Evolutionary conservation across 2,113 vertebrate genomes (phyloP), one percentile per base, ranked within the genome.

Genomic region (Candoia aspera): DNA sequence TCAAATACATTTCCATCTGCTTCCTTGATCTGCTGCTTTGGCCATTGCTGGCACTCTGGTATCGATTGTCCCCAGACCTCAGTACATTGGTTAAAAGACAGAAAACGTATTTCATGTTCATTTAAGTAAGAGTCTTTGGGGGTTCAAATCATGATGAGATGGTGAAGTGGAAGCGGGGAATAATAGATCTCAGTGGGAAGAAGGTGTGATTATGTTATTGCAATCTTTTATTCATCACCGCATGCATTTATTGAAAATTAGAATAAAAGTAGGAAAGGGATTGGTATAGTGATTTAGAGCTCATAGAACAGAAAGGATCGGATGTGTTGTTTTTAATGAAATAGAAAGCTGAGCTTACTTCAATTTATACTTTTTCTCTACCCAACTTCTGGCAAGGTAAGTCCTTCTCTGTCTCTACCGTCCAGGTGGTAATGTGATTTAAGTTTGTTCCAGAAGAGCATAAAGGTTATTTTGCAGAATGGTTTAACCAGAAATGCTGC

Each of bases 151-250:
- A 90, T 2, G 1, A 89, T 91, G 37, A 93, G 73, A 46, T 1
- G 55, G 24, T 86, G 23, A 2, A 91, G 3, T 33, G 92, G 24
- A 94, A 94, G 96, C 8, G 0, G n/a, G 60, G 93, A 90, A 4
- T 86, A 90, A 84, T 84, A 91, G 4, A 92, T 84, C 92, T 89
- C 0, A 64, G 86, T 91, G 73, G 86, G 90, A 93, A 58, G 92
- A 83, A 84, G 1, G 88, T 60, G 57, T 2, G 92, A 10, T 73
- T 91, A 95, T 58, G 8, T 93, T 93, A 90, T 23, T 13, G 87
- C 88, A 88, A 10, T 85, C 0, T 6, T 95, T 94, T 94, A 92
- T 94, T 94, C 23, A 29, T 46, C 49, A 91, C 42, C 55, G 2
- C 37, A 60, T 91, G 59, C 57, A 85, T 64, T 10, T 86, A 73